Evolutionary conservation across 2,888 invertebrate genomes (phyloP), one percentile per base, ranked within the genome.

Genomic region (Apantesis nais): DNA sequence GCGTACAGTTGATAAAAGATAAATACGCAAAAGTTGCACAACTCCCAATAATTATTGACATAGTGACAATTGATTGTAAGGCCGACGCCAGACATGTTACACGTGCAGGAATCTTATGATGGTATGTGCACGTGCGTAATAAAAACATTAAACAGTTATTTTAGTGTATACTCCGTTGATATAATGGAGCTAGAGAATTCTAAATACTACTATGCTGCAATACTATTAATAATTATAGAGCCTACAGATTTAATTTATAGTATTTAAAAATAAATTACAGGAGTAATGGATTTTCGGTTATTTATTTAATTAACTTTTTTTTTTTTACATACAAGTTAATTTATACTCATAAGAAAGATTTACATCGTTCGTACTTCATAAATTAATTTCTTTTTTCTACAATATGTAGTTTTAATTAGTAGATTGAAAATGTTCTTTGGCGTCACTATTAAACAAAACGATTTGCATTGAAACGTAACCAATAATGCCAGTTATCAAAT

Each of bases 1-100:
- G 48, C 48, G 48, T 52, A 39, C 67, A 71, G 67, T 67, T 37
- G 67, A 55, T 66, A 66, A 66, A 41, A 70, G 44, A 68, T 66
- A 66, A 60, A 60, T 66, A 58, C 63, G 31, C 29, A 52, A 60
- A 60, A 48, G 61, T 74, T 65, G 67, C 63, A 39, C 60, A 71
- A 74, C 29, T 31, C 19, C 60, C 70, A 65, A 67, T 62, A 63
- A 58, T 63, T 70, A 70, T 66, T 84, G 77, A 81, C 77, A 83
- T 84, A 86, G 88, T 88, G 88, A 88, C 86, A 86, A 86, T 82
- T 83, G 84, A 78, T 25, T 66, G 14, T 66, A 39, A 70, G 70
- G 70, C 31, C 44, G 70, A 62, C 12, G 55, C 25, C 52, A 52
- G 60, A 72, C 39, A 7, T 65, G 29, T 25, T 19, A 25, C 61